A percentile compares a stretch with the other conserved stretches of the same genome.
These are phyloP conservation scores for Anabacerthia variegaticeps DNA, from an alignment of 2,797 vertebrate genomes.

Conservation along the genomic window DNA sequence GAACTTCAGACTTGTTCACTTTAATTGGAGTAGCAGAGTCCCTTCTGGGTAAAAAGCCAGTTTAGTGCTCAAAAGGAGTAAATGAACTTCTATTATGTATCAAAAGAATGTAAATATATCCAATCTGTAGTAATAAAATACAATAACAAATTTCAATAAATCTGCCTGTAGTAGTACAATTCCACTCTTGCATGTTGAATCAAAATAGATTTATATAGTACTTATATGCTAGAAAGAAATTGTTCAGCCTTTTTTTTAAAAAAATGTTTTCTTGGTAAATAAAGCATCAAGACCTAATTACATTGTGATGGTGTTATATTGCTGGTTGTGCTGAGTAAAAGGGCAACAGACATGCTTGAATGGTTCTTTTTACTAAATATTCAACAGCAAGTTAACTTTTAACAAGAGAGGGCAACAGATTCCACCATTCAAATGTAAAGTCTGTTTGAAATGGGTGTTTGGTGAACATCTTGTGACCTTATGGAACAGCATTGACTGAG, in stretches of 20 bases:
- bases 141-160: not conserved
- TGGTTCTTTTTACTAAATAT: not conserved
- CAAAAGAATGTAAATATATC: not conserved
- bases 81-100: not conserved
- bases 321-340: not conserved
- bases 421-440: not conserved
- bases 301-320: not conserved
- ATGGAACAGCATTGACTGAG: not conserved
- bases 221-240: not conserved
- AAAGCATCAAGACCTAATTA: not conserved
- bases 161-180: not conserved
- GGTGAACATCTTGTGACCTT: not conserved
- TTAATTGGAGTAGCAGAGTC: not conserved
- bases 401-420: not conserved
- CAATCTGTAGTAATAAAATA: not conserved
- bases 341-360: not conserved
- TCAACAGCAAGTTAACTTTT: constrained; percentile 10
- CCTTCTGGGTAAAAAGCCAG: not conserved
- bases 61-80: not conserved
- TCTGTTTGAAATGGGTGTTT: not conserved
- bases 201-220: not conserved
- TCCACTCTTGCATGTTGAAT: not conserved
- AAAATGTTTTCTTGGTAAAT: not conserved
- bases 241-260: not conserved
- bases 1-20: not conserved